Base-by-base conservation (phyloP, 2,797 vertebrate species). In the Glyptemys insculpta region DNA sequence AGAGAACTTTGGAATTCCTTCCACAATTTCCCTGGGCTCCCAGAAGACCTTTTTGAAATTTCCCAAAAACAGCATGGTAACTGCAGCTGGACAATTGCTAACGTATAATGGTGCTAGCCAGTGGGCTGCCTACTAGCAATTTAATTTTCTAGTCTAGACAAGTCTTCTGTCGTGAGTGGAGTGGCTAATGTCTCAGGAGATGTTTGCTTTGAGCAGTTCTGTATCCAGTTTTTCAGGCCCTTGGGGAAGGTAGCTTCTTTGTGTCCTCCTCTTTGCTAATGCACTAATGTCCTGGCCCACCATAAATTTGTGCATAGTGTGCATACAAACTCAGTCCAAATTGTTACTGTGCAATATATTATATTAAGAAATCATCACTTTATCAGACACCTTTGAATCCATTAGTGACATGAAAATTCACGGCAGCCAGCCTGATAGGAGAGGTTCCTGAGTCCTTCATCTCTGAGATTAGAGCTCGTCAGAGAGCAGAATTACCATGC, bases 1-100 rank as follows among this genome's bases (percentile, higher is more conserved):
- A 49, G 23, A 59, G 65, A 95, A 81, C 21, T 49, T 59, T 62
- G 74, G 12, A 90, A 72, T 92, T 92, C 85, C 11, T 93, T 9
- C 47, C 3, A 5, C 12, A 72, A 18, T 2, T 68, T 85, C 59
- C 34, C 4, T 34, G 79, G 72, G 84, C 87, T 54, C 59, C 4
- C 53, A 50, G 59, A 41, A 89, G 34, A 19, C 11, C 80, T 31
- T 56, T 95, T 79, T 29, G 56, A 86, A 86, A 62, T 19, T 91
- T 89, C 82, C 31, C 31, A 8, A 31, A 62, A 34, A 62, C 59
- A 7, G 34, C 65, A 82, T 10, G 59, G 5, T 29, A 74, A 86
- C 81, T 74, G 19, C 0, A 0, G 1, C 50, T 57, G 5, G 31
- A 15, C 15, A 12, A 29, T 5, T 54, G 14, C 12, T 12, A 84